Evolutionary conservation across 2,888 invertebrate species (phyloP).

Genomic region (Cephus pygmeus): DNA sequence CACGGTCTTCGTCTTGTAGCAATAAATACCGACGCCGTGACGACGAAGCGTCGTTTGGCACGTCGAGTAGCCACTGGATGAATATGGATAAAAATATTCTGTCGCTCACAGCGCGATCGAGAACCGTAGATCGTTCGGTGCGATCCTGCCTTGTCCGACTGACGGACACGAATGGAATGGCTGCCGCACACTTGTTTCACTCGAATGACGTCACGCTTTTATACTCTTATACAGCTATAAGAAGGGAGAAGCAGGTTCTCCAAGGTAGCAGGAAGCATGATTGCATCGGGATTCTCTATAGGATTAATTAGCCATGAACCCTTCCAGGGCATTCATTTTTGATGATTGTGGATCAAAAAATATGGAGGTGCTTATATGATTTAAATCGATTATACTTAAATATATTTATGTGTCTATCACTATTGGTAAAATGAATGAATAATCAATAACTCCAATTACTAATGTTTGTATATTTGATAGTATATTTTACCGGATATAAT

Average conservation of each 20-base stretch:
- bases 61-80: neutral
- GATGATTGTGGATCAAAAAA: neutral
- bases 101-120: neutral
- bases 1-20: neutral
- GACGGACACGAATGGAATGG: conserved; percentile 31
- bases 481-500: neutral
- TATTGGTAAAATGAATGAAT: neutral
- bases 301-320: neutral
- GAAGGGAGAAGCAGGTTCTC: conserved; percentile 19
- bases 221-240: conserved; percentile 23
- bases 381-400: neutral
- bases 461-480: neutral
- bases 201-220: conserved; percentile 34
- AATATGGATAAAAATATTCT: neutral
- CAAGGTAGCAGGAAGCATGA: neutral
- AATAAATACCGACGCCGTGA: neutral
- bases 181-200: conserved; percentile 34
- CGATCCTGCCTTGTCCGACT: conserved; percentile 24
- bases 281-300: neutral
- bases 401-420: neutral
- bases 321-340: neutral
- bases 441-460: neutral
- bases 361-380: neutral
- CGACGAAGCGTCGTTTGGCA: neutral
- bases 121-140: conserved; percentile 1